These are phyloP conservation scores for Epinephelus lanceolatus DNA, from an alignment of 2,113 vertebrate genomes.

Conservation along the genomic window DNA sequence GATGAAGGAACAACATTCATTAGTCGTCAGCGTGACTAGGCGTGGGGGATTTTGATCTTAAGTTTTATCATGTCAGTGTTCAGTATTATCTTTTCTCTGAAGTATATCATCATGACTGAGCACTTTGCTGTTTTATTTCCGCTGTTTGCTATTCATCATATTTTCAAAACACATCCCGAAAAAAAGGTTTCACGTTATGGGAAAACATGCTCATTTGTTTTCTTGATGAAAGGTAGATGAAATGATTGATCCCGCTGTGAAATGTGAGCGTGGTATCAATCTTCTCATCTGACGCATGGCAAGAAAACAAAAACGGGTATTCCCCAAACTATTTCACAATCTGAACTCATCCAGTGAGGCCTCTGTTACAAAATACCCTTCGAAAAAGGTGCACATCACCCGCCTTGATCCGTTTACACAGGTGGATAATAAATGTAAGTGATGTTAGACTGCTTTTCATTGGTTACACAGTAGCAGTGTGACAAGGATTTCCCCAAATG, in stretches of 20 bases:
- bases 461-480: not conserved
- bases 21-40: not conserved
- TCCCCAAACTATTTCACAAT: not conserved
- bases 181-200: not conserved
- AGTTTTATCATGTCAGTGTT: slow-evolving; percentile 14
- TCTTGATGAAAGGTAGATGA: not conserved
- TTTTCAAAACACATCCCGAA: not conserved
- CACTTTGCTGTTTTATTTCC: slow-evolving; percentile 47
- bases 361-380: not conserved
- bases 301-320: not conserved
- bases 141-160: slow-evolving; percentile 6
- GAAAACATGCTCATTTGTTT: not conserved
- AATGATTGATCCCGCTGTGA: no score
- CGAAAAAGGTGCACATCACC: not conserved
- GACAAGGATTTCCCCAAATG: slow-evolving; percentile 46
- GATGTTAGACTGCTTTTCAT: not conserved
- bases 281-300: not conserved
- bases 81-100: slow-evolving; percentile 45
- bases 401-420: not conserved
- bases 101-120: slow-evolving; percentile 5
- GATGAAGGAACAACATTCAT: not conserved
- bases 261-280: no score
- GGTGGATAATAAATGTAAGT: not conserved
- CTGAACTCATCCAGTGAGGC: not conserved
- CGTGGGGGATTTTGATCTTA: not conserved